Evolutionary conservation across 2,888 invertebrate species (phyloP), one percentile per base, ranked within the genome.

Genomic region (Amiota mariae): DNA sequence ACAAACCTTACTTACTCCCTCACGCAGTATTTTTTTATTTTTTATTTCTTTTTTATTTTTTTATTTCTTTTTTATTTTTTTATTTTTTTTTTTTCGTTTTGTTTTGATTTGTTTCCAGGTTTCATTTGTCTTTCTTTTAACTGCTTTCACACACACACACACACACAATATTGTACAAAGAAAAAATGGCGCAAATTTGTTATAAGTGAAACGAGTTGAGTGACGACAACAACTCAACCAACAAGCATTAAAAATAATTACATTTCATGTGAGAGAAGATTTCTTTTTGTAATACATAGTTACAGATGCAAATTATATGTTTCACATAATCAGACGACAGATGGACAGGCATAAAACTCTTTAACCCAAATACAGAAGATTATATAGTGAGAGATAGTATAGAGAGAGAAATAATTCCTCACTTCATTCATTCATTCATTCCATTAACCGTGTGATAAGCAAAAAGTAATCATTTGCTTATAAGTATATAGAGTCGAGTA

Each of bases 401-500:
- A n/a, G 36, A 6, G 36, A 36, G 6, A 36, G 36, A 36, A 36
- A 36, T 36, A 6, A 36, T 36, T 36, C 36, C 36, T 36, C 36
- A 36, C 8, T 36, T 36, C 36, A 36, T 24, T 24, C 24, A 24
- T 24, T 24, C 3, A 24, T 36, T 36, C 36, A 36, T 36, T 36
- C 36, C 36, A 36, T 36, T 36, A 6, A 4, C 3, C 3, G 6
- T 6, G 36, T 0, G 36, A 36, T 36, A 36, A 36, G 6, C 36
- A 36, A 36, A 36, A 36, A 1, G 6, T 36, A 36, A 0, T 36
- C 8, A 36, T 36, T 36, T 36, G 36, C 36, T 36, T 36, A 24
- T 24, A 24, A 24, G 24, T 24, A 2, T 1, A 71, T 71, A 74
- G 70, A 13, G 47, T n/a, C n/a, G 57, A 70, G 6, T 76, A 78